Base-by-base conservation (phyloP, 2,113 vertebrate genomes). In the Myotis brandtii region DNA sequence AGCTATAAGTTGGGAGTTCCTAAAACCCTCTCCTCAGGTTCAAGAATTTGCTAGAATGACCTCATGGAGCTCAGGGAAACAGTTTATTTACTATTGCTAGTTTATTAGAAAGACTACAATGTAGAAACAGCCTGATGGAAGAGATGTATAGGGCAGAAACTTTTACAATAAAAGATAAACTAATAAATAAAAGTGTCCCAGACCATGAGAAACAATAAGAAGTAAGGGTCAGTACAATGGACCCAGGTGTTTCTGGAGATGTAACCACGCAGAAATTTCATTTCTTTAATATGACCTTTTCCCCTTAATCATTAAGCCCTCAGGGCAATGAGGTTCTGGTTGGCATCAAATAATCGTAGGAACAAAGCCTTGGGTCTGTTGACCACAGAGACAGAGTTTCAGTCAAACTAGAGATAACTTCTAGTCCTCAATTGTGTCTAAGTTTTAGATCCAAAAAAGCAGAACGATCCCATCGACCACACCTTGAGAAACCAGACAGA, bases 131-230 rank as follows among this genome's bases (percentile, higher is more conserved):
- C 40, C 52, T 50, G 59, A 50, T 10, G 25, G n/a, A 81, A 40
- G 52, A 81, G 25, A 27, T 14, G 25, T 21, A 40, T 4, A 30
- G 54, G 50, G 40, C 83, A 80, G 62, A 67, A 69, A 88, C 6
- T 48, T 93, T 20, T 73, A 75, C 12, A 62, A 14, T 52, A 50
- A 86, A 91, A 89, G 73, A 4, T 73, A 93, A 64, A 50, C 7
- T 88, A 87, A 54, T 43, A 48, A 90, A 7, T 82, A 30, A 81
- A 82, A 79, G 76, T 32, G 77, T 70, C 46, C 9, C 14, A 82
- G 13, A 77, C 27, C 48, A 54, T 62, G 54, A 70, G 75, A 93
- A 95, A 32, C 17, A 95, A 46, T 64, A 56, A 84, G 52, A 92
- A 90, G 23, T 25, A 50, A 79, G 32, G 7, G 32, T 56, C 43